Evolutionary conservation across 2,797 vertebrate species (phyloP).

Genomic region (Hydrolagus colliei): DNA sequence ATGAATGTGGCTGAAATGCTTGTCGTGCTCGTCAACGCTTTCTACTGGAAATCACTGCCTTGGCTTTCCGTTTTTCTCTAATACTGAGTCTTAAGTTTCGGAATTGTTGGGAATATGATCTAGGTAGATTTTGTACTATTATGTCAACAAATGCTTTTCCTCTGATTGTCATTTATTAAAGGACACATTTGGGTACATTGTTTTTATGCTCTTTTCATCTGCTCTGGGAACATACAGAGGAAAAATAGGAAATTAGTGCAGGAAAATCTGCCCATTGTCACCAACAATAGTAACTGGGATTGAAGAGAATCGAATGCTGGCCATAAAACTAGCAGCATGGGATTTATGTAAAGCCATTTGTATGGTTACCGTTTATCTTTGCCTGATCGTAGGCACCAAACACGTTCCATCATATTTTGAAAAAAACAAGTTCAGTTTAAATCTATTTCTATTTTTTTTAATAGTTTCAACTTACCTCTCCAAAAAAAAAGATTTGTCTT

Average conservation of each 20-base stretch:
- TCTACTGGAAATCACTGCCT: too few species aligned
- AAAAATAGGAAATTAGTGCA: constrained; percentile 54
- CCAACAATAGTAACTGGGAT: constrained; percentile 41
- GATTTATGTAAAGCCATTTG: not conserved
- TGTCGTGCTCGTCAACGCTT: too few species aligned
- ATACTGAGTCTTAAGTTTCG: not conserved
- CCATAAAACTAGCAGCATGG: not conserved
- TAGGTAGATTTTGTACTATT: not conserved
- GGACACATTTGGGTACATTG: constrained; percentile 52
- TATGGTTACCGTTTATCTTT: not conserved
- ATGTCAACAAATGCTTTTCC: constrained; percentile 50
- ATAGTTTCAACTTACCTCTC: too few species aligned
- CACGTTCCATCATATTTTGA: too few species aligned
- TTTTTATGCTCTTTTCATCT: constrained; percentile 57
- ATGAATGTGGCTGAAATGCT: too few species aligned
- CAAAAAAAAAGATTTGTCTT: too few species aligned
- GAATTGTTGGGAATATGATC: not conserved
- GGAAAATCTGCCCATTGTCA: constrained; percentile 49
- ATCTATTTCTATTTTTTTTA: too few species aligned
- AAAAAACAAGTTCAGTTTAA: too few species aligned
- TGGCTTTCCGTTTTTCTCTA: not conserved
- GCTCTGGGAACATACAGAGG: constrained; percentile 41
- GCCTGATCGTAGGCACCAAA: not conserved
- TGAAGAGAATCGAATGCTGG: not conserved
- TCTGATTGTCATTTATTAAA: constrained; percentile 57